phyloP scores from a whole-genome alignment of 2,113 vertebrate species.

The Halcyon malimbica region DNA sequence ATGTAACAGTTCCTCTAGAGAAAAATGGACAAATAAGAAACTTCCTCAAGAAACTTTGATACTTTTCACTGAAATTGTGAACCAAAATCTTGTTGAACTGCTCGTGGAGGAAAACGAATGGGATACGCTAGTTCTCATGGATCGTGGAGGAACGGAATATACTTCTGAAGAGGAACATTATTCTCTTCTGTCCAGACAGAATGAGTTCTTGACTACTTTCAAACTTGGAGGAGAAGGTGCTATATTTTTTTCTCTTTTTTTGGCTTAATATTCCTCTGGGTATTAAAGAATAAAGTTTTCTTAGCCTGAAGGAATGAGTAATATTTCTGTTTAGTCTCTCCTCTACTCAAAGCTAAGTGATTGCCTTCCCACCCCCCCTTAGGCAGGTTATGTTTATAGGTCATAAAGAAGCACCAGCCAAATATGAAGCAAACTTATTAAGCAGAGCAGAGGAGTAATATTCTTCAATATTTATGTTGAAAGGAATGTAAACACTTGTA shows the following conservation, averaged over 20 bases:
- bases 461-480: neutral
- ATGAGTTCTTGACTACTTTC: neutral
- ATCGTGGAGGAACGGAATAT: neutral
- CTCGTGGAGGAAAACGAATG: neutral
- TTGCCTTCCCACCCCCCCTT: neutral
- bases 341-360: neutral
- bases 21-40: neutral
- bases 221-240: neutral
- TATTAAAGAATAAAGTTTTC: neutral
- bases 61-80: neutral
- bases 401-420: neutral
- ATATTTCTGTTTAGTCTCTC: neutral
- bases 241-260: neutral
- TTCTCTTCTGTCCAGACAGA: neutral
- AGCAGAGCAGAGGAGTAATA: neutral
- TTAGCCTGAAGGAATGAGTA: neutral
- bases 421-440: neutral
- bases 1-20: neutral
- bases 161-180: neutral
- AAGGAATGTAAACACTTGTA: neutral
- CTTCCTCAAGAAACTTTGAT: neutral
- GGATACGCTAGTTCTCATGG: accelerated
- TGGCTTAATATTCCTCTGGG: neutral
- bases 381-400: neutral
- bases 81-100: neutral